Conservation (phyloP, 2,113 vertebrate species). For the Spea multiplicata region DNA sequence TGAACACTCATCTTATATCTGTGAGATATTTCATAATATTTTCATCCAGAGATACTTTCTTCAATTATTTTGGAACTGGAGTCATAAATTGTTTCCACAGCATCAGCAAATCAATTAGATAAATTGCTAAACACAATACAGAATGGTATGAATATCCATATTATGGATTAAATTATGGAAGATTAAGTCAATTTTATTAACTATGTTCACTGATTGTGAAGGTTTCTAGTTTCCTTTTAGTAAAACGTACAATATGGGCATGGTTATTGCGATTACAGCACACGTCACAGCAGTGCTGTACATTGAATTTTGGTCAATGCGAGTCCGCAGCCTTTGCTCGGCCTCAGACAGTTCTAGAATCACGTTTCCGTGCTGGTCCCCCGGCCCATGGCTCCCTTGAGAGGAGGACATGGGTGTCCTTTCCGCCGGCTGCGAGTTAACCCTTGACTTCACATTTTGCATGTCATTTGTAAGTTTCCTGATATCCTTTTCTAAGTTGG, state of each 20-base stretch:
- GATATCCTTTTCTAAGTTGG: constrained; percentile 63
- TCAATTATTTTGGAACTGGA: no score
- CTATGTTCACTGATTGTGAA: neutral
- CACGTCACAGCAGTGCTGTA: constrained; percentile 78
- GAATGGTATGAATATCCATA: no score
- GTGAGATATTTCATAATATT: no score
- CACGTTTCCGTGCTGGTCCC: constrained; percentile 56
- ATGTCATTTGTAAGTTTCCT: constrained; percentile 60
- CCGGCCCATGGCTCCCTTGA: constrained; percentile 54
- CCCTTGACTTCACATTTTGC: constrained; percentile 58
- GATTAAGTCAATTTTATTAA: no score
- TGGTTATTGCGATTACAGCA: constrained; percentile 67
- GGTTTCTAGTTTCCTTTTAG: constrained; percentile 70
- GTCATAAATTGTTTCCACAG: no score
- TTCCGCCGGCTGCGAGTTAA: constrained; percentile 55
- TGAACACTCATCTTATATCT: no score
- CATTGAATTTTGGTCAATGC: constrained; percentile 73
- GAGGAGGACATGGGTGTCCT: constrained; percentile 40
- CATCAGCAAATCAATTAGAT: no score
- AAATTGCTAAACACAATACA: no score
- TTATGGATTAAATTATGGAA: no score
- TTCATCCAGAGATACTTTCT: no score
- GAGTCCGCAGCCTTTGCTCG: constrained; percentile 72
- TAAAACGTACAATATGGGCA: constrained; percentile 83
- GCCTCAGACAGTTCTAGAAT: constrained; percentile 70